Evolutionary conservation across 64 coral and sea anemone species (phyloP).

Genomic region (Pocillopora verrucosa): DNA sequence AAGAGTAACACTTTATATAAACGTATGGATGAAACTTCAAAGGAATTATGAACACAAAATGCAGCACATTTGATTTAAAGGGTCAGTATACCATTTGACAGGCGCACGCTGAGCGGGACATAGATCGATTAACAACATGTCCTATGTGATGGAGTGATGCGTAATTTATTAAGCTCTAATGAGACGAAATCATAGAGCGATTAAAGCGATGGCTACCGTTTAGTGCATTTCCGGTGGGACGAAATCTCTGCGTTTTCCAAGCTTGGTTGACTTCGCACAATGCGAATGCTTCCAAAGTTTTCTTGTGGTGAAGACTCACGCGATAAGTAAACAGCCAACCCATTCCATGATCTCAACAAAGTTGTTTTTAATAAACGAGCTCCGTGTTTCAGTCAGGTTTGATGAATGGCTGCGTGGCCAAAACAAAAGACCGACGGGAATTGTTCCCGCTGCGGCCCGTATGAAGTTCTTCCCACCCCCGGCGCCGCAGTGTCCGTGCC

Average conservation of each 20-base stretch:
- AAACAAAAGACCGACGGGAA: constrained; percentile 11
- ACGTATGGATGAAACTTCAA: neutral
- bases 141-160: constrained; percentile 5
- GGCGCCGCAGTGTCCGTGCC: neutral
- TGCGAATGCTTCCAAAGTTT: neutral
- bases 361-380: constrained; percentile 15
- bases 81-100: neutral
- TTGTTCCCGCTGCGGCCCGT: neutral
- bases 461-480: neutral
- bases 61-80: neutral
- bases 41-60: neutral
- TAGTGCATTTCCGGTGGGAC: constrained; percentile 13
- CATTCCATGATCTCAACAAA: neutral
- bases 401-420: constrained; percentile 16
- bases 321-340: neutral
- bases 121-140: constrained; percentile 1
- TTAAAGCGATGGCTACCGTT: constrained; percentile 10
- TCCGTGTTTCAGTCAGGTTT: neutral
- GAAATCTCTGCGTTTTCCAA: neutral
- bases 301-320: neutral
- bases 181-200: constrained; percentile 16
- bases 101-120: neutral
- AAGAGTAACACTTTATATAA: neutral
- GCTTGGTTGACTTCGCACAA: neutral
- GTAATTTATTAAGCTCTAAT: constrained; percentile 41